A percentile compares a stretch with the other conserved stretches of the same genome.
phyloP scores from a whole-genome alignment of 2,888 invertebrate species.

The Lordiphosa andalusiaca region DNA sequence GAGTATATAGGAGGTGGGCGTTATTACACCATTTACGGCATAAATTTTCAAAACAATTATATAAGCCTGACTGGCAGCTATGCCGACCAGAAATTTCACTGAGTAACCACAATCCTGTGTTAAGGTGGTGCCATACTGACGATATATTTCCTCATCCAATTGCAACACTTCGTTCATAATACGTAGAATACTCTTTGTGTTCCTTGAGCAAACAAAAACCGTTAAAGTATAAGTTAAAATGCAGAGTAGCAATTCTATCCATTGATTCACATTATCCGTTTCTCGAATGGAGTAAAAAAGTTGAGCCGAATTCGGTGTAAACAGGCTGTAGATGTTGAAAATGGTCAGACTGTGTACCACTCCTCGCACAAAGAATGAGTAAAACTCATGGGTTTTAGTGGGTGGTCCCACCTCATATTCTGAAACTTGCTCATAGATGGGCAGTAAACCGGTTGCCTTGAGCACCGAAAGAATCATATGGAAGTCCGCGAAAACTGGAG shows the following conservation, averaged over 20 bases:
- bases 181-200: conserved; percentile 64
- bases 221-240: conserved; percentile 70
- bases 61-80: conserved; percentile 66
- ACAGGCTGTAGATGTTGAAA: conserved; percentile 70
- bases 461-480: conserved; percentile 62
- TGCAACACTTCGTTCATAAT: conserved; percentile 76
- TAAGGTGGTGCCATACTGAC: conserved; percentile 54
- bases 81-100: conserved; percentile 57
- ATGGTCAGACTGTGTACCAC: conserved; percentile 65
- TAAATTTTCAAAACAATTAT: conserved; percentile 63
- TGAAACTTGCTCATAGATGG: conserved; percentile 68
- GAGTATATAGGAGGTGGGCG: conserved; percentile 62
- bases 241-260: conserved; percentile 75
- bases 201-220: conserved; percentile 65
- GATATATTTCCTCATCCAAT: conserved; percentile 72
- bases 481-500: conserved; percentile 67
- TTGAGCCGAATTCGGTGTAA: conserved; percentile 55
- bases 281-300: conserved; percentile 64
- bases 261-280: conserved; percentile 76
- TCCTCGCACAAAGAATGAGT: conserved; percentile 66
- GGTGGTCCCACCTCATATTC: conserved; percentile 70
- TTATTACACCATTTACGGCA: conserved; percentile 39
- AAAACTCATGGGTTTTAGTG: conserved; percentile 60
- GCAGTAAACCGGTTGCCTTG: conserved; percentile 72
- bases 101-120: conserved; percentile 68